These are phyloP conservation scores for Falco rusticolus DNA, from an alignment of 2,797 vertebrate species.

Conservation along the genomic window DNA sequence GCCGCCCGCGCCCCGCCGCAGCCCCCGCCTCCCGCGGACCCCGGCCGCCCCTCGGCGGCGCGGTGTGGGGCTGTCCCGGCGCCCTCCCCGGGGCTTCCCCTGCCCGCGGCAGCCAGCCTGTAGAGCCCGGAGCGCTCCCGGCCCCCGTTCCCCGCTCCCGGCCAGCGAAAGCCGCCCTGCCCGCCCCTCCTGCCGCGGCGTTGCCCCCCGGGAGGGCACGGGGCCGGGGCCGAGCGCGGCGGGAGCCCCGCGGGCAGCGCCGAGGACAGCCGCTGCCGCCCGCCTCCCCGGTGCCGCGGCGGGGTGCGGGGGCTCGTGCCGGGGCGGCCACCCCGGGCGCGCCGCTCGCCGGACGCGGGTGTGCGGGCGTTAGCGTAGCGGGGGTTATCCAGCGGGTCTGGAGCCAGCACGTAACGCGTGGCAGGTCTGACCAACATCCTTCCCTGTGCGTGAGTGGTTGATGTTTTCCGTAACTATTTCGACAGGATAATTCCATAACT, in stretches of 20 bases:
- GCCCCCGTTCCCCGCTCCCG: neutral
- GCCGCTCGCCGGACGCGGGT: neutral
- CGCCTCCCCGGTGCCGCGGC: too few relatives aligned
- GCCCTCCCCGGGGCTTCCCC: neutral
- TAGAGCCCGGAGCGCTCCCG: too few relatives aligned
- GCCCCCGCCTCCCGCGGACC: neutral
- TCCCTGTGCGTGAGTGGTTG: neutral
- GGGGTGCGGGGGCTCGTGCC: neutral
- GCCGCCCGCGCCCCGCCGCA: neutral
- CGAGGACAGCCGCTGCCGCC: too few relatives aligned
- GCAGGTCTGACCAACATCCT: slow-evolving; percentile 30
- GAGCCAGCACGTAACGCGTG: neutral
- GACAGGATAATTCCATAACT: slow-evolving; percentile 8
- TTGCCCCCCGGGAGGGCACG: neutral
- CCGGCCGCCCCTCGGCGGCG: neutral
- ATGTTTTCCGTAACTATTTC: slow-evolving; percentile 30
- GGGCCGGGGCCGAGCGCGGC: neutral
- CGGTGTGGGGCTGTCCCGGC: neutral
- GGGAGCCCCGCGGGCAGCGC: too few relatives aligned
- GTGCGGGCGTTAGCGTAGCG: neutral
- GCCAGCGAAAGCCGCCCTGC: neutral
- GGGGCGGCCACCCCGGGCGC: neutral
- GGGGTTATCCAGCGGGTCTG: neutral
- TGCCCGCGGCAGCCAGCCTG: too few relatives aligned
- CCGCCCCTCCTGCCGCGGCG: neutral